These are phyloP conservation scores for Menidia menidia DNA, from an alignment of 2,797 vertebrate genomes.

Conservation along the genomic window DNA sequence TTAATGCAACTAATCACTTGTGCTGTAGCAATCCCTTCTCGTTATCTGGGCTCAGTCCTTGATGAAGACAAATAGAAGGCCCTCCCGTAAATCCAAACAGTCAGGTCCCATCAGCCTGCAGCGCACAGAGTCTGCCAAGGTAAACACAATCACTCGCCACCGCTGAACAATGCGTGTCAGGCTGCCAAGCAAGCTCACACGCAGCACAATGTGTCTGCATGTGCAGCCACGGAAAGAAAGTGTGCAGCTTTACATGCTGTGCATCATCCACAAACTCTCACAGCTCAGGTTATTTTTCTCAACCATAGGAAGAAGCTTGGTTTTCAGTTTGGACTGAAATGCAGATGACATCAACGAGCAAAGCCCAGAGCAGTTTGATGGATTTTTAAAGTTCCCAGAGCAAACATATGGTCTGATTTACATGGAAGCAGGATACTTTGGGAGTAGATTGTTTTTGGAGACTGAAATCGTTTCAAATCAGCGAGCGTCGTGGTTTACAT, in stretches of 20 bases:
- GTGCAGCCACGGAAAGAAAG: background rate
- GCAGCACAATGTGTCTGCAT: background rate
- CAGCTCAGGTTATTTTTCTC: background rate
- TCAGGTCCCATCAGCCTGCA: conserved; percentile 64
- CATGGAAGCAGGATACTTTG: background rate
- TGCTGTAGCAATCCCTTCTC: conserved; percentile 58
- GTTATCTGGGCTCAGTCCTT: conserved; percentile 56
- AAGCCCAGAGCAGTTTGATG: background rate
- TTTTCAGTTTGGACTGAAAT: background rate
- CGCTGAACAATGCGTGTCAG: conserved; percentile 47
- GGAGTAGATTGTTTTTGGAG: too few relatives aligned
- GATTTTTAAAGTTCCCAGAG: background rate
- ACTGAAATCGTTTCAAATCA: too few relatives aligned
- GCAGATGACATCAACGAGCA: background rate
- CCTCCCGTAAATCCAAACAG: conserved; percentile 61
- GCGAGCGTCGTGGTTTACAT: too few relatives aligned
- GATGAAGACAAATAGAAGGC: conserved; percentile 70
- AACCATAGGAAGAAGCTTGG: background rate
- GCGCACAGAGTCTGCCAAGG: conserved; percentile 64
- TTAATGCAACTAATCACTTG: conserved; percentile 62
- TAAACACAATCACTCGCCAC: conserved; percentile 66
- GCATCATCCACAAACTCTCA: background rate
- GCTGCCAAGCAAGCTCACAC: conserved; percentile 21
- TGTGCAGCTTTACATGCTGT: background rate
- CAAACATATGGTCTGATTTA: conserved; percentile 1